phyloP scores from a whole-genome alignment of 2,797 vertebrate genomes.

The Caiman crocodilus region DNA sequence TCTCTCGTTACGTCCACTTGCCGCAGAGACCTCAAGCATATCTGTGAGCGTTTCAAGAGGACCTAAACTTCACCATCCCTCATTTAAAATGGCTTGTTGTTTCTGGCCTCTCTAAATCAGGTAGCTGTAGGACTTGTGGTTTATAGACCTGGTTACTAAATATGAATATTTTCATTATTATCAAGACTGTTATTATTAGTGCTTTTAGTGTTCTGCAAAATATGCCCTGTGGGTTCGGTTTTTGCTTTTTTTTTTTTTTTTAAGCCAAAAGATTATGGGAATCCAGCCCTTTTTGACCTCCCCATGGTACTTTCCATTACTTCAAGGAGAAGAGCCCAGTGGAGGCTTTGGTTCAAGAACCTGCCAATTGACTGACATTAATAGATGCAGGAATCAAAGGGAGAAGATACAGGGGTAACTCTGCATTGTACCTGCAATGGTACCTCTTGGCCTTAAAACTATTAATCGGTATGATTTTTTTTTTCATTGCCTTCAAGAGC shows the following conservation, averaged over 20 bases:
- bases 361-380: conserved; percentile 6
- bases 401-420: neutral
- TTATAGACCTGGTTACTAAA: neutral
- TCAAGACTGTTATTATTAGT: no score
- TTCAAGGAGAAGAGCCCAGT: neutral
- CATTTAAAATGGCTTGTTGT: neutral
- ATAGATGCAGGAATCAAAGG: neutral
- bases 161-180: neutral
- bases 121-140: neutral
- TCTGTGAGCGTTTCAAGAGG: neutral
- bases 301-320: neutral
- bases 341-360: neutral
- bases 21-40: neutral
- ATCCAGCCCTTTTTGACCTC: neutral
- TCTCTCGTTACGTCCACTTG: neutral
- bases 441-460: conserved; percentile 9
- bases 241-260: no score
- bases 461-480: conserved; percentile 15
- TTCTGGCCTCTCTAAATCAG: neutral
- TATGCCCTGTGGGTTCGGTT: no score
- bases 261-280: neutral
- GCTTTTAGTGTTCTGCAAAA: neutral
- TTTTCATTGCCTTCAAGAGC: conserved; percentile 19
- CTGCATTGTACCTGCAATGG: neutral
- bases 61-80: neutral